Evolutionary conservation across 2,888 invertebrate species (phyloP).

Genomic region (Chrysina gloriosa): DNA sequence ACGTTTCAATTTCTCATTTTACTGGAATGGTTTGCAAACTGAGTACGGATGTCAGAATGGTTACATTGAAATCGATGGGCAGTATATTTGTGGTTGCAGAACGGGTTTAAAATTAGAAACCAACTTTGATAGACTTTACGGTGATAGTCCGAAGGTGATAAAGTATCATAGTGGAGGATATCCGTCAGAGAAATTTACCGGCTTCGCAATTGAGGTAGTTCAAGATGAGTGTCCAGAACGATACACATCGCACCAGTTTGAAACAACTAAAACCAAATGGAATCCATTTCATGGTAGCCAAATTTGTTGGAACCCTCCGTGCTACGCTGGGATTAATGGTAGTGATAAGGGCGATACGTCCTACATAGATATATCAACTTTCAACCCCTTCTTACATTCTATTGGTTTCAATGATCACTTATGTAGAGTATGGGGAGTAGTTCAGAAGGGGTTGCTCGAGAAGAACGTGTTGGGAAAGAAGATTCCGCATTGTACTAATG

Average conservation of each 20-base stretch:
- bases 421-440: constrained; percentile 50
- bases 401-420: constrained; percentile 46
- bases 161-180: constrained; percentile 65
- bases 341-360: constrained; percentile 57
- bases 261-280: neutral
- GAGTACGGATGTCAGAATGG: constrained; percentile 65
- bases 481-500: constrained; percentile 48
- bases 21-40: constrained; percentile 65
- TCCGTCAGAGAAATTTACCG: constrained; percentile 61
- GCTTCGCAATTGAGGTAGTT: constrained; percentile 69
- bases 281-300: neutral
- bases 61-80: constrained; percentile 70
- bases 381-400: constrained; percentile 45
- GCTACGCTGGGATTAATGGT: constrained; percentile 29
- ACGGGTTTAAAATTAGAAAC: constrained; percentile 62
- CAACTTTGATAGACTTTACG: constrained; percentile 59
- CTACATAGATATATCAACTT: constrained; percentile 55
- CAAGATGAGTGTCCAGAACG: constrained; percentile 69
- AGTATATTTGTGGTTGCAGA: constrained; percentile 70
- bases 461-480: constrained; percentile 48
- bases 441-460: constrained; percentile 47
- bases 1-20: constrained; percentile 69
- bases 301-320: constrained; percentile 43
- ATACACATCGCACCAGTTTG: constrained; percentile 48
- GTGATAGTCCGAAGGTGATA: constrained; percentile 62